phyloP scores from a whole-genome alignment of 2,797 vertebrate species.

The Ispidina lecontei region DNA sequence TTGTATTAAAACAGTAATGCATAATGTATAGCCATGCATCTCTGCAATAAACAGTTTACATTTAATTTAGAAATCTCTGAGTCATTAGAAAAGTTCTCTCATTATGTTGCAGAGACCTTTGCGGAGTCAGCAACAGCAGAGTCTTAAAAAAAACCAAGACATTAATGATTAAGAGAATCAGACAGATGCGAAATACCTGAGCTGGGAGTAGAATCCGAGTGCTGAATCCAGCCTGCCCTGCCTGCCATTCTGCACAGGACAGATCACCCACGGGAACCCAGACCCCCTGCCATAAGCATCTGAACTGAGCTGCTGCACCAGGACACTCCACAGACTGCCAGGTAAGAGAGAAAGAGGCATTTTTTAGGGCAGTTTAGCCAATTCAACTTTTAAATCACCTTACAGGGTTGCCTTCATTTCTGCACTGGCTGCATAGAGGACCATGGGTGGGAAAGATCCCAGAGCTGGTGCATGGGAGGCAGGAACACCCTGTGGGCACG shows the following conservation, averaged over 20 bases:
- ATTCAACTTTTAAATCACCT: not conserved
- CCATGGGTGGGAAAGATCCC: not conserved
- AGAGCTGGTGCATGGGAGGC: not conserved
- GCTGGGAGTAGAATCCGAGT: not conserved
- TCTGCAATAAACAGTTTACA: constrained; percentile 59
- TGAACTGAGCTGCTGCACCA: not conserved
- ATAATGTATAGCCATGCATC: constrained; percentile 34
- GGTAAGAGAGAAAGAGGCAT: not conserved
- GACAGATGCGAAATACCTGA: not conserved
- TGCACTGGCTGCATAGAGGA: not conserved
- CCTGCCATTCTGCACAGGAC: not conserved
- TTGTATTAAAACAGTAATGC: constrained; percentile 42
- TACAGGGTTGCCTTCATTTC: not conserved
- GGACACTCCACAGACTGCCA: not conserved
- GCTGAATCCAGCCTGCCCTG: not conserved
- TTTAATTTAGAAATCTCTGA: constrained; percentile 74
- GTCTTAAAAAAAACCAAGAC: not conserved
- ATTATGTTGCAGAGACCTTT: constrained; percentile 12
- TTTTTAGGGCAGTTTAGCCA: not conserved
- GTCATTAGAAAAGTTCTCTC: constrained; percentile 69
- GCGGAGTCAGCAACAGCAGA: constrained; percentile 27
- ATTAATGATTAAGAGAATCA: not conserved
- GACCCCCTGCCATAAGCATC: not conserved
- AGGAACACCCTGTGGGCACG: not conserved
- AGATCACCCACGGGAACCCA: fast-evolving